Conservation (phyloP, 2,113 vertebrate species). For the Marmota flaviventris region DNA sequence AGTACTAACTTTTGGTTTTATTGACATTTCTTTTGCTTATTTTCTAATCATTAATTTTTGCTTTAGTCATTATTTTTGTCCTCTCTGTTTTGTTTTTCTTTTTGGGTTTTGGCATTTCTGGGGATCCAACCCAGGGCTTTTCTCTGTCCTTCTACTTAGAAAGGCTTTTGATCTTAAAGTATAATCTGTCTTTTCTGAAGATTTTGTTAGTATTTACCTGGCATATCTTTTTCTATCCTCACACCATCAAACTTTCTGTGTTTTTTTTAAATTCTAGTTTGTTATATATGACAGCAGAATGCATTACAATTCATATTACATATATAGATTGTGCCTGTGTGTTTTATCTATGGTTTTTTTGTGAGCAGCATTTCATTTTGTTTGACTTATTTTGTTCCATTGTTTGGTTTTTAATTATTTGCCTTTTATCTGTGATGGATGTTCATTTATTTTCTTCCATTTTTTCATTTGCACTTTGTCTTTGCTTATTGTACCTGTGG, state of each 20-base stretch:
- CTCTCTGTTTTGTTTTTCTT: too few relatives aligned
- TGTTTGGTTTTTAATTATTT: background rate
- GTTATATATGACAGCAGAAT: too few relatives aligned
- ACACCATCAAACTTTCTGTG: background rate
- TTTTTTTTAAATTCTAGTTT: background rate
- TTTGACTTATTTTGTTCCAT: background rate
- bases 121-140: background rate
- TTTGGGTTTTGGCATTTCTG: background rate
- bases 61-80: background rate
- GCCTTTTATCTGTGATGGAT: background rate
- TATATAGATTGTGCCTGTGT: background rate
- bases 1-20: background rate
- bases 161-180: conserved; percentile 18
- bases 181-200: conserved; percentile 21
- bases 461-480: background rate
- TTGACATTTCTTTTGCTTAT: background rate
- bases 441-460: background rate
- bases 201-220: conserved; percentile 19
- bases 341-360: conserved; percentile 14
- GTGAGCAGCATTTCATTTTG: background rate
- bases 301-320: too few relatives aligned
- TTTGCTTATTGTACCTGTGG: background rate
- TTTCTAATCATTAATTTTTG: conserved; percentile 42
- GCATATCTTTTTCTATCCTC: background rate
- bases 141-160: background rate